Evolutionary conservation across 2,113 vertebrate species (phyloP).

Genomic region (Otus sunia): DNA sequence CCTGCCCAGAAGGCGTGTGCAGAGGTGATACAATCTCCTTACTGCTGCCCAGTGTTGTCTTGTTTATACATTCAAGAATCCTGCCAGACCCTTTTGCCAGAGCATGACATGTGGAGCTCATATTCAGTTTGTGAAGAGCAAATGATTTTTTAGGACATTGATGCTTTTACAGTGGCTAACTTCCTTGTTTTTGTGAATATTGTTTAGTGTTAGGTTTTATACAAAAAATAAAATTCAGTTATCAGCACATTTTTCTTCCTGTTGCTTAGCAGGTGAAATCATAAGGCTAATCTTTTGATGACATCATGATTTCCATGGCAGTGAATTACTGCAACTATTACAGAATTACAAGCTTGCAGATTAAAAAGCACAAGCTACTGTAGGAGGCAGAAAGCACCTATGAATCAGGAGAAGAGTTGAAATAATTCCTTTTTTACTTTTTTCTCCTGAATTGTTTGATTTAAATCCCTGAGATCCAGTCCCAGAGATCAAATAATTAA

Average conservation of each 20-base stretch:
- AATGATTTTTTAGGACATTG: neutral
- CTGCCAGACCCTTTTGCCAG: neutral
- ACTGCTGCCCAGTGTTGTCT: conserved; percentile 25
- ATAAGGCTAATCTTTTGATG: neutral
- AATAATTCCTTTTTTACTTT: neutral
- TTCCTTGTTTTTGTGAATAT: neutral
- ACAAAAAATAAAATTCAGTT: neutral
- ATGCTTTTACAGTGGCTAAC: neutral
- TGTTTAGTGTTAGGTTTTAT: neutral
- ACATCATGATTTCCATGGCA: neutral
- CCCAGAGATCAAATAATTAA: neutral
- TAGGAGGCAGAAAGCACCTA: neutral
- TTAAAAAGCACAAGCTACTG: neutral
- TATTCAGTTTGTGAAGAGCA: neutral
- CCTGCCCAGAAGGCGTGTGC: neutral
- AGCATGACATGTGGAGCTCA: neutral
- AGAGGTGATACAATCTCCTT: conserved; percentile 47
- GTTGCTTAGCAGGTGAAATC: neutral
- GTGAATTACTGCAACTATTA: neutral
- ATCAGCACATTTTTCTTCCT: neutral
- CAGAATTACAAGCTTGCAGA: neutral
- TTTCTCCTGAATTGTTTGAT: neutral
- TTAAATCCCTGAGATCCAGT: neutral
- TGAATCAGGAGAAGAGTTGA: neutral
- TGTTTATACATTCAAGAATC: neutral